phyloP scores from a whole-genome alignment of 1,140 invertebrate species.

The Phenacoccus solenopsis region DNA sequence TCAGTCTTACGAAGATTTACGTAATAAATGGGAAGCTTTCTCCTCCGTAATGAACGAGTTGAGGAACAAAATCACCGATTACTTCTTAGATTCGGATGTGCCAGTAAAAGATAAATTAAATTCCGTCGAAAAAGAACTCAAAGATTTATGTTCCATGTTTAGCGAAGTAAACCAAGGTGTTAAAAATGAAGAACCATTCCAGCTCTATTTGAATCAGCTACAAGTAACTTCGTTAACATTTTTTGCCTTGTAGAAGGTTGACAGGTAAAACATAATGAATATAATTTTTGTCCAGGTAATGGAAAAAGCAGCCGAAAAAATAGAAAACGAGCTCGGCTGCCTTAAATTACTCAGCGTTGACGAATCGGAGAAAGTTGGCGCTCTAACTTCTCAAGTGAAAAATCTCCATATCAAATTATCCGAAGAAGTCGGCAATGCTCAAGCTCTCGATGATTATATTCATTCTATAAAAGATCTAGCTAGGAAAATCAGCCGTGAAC shows the following conservation, averaged over 20 bases:
- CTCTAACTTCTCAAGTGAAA: slow-evolving; percentile 49
- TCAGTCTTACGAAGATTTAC: slow-evolving; percentile 57
- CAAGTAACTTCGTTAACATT: neutral
- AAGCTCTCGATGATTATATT: slow-evolving; percentile 53
- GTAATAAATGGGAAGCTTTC: slow-evolving; percentile 58
- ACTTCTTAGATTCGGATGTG: slow-evolving; percentile 44
- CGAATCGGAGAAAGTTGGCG: slow-evolving; percentile 60
- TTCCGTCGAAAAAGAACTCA: slow-evolving; percentile 62
- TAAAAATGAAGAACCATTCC: slow-evolving; percentile 34
- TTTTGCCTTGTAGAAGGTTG: neutral
- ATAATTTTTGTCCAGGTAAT: slow-evolving; percentile 37
- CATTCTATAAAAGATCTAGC: slow-evolving; percentile 54
- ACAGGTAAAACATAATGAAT: too few relatives aligned
- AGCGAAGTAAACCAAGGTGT: slow-evolving; percentile 58
- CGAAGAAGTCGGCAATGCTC: slow-evolving; percentile 59
- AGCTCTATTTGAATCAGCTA: neutral
- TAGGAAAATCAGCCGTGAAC: slow-evolving; percentile 46
- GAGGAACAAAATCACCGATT: slow-evolving; percentile 49
- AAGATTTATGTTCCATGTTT: slow-evolving; percentile 53
- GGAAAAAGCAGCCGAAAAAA: slow-evolving; percentile 53
- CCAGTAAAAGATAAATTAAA: slow-evolving; percentile 49
- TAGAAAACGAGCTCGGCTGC: slow-evolving; percentile 62
- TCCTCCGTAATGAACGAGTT: slow-evolving; percentile 47
- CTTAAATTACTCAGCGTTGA: slow-evolving; percentile 55
- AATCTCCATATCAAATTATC: slow-evolving; percentile 51